Evolutionary conservation across 2,797 vertebrate species (phyloP), one percentile per base, ranked within the genome.

Genomic region (Champsocephalus esox): DNA sequence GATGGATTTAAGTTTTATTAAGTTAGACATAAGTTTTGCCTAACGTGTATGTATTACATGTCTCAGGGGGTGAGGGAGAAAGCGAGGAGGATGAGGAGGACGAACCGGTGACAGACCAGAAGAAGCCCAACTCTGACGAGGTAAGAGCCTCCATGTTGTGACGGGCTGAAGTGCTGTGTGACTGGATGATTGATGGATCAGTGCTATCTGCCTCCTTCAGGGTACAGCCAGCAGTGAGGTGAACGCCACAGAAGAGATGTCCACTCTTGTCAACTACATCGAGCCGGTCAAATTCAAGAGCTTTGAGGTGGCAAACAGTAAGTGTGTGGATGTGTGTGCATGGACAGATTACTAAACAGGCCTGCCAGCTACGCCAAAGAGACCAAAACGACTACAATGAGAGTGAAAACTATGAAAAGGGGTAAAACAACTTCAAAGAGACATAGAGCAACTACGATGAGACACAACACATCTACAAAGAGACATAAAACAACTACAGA

Each of bases 281-380:
- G 96, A 98, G 77, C 97, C 97, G 0, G 96, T 98, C 87, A 98
- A 98, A 85, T 98, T 98, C 90, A 97, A 97, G 87, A 95, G 88
- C 81, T 98, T 98, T 2, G 95, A 96, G 38, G 89, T 91, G 32
- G 96, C 97, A 61, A 75, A 80, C 67, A 96, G 97, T 98, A 87
- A 96, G 97, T 96, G 54, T 59, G 72, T 9, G 38, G 62, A 54
- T 65, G 49, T 50, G 43, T 38, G 63, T 9, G 32, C 38, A 38
- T 38, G 34, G 34, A 38, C 2, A 9, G 34, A 38, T 38, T 38
- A 38, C 34, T 38, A 9, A 38, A 38, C 34, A 38, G 34, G 34
- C 34, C 34, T 38, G 9, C 34, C 34, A 38, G 34, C 6, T 38
- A 38, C 2, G 34, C 34, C 34, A 38, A 38, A 38, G 34, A 38